A percentile compares a stretch with the other conserved stretches of the same genome.
Evolutionary conservation across 2,113 vertebrate species (phyloP).

Genomic region (Plecotus auritus): DNA sequence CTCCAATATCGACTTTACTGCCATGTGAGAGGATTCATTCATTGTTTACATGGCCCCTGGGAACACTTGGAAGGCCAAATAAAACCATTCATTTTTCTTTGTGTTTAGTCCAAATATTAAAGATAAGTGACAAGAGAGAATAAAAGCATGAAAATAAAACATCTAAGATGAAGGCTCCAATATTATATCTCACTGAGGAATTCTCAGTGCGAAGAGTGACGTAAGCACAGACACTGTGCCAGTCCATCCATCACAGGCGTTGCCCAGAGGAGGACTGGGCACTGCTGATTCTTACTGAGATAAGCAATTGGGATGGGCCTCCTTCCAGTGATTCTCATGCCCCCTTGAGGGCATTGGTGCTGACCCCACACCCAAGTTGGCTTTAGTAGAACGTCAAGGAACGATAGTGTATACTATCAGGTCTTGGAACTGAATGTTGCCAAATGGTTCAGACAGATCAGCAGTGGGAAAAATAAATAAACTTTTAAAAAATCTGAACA

Average conservation of each 20-base stretch:
- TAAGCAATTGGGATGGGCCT: rapidly evolving
- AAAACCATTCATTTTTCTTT: background rate
- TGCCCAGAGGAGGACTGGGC: rapidly evolving
- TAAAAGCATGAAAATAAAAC: background rate
- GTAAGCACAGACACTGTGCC: rapidly evolving
- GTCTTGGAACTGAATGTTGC: background rate
- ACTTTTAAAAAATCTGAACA: background rate
- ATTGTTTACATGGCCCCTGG: background rate
- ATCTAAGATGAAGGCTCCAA: background rate
- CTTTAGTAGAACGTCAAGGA: background rate
- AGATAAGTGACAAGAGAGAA: background rate
- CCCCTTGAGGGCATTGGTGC: too few species aligned
- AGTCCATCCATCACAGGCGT: rapidly evolving
- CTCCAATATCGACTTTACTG: background rate
- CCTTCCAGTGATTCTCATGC: rapidly evolving
- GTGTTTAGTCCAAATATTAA: slow-evolving; percentile 15
- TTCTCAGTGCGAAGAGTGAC: background rate
- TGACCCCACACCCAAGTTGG: background rate
- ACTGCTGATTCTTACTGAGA: rapidly evolving
- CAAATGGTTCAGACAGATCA: too few species aligned
- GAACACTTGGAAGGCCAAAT: background rate
- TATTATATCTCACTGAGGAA: background rate
- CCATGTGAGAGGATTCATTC: background rate
- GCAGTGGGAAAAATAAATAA: rapidly evolving
- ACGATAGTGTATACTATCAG: rapidly evolving